Base-by-base conservation (phyloP, 2,797 vertebrate genomes). In the Amniataba percoides region DNA sequence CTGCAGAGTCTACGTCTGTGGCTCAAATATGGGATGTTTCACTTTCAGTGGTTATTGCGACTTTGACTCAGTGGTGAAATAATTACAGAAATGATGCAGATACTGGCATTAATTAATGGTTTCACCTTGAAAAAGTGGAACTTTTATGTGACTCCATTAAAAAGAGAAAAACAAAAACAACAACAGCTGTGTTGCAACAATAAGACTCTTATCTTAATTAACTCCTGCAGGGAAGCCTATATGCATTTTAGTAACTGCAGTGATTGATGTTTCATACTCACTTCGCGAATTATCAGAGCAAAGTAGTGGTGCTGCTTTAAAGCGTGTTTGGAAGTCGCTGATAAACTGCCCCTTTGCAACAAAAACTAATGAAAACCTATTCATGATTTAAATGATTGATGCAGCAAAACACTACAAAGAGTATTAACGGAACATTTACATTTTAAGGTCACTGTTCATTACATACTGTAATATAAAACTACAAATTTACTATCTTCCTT, bases 391-490 rank as follows among this genome's bases (percentile, higher is more conserved):
- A 87, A 68, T 49, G 51, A 83, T 10, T 45, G 59, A 76, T 61
- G 60, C 69, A 67, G 63, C 53, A 57, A 70, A 74, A 77, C 48
- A 48, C 31, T 80, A 81, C n/a, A 78, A 81, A 80, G 74, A 21
- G 21, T 77, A 59, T 71, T 34, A 56, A 82, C 65, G 45, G 27
- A 84, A 77, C 55, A 74, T 74, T 77, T 71, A 66, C 46, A 72
- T 78, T 40, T 73, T 25, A 61, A 81, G 70, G 73, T 78, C 49
- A 63, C 42, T 64, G 52, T 74, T 79, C 48, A 39, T 80, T 52
- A 81, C 36, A 71, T 80, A 77, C 6, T 76, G 55, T 52, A 52
- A 79, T 90, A 93, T 48, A 93, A 92, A 92, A 92, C 86, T 90
- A 88, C 87, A 92, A 79, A 91, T 85, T 13, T 81, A 69, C 77